Base-by-base conservation (phyloP, 2,113 vertebrate genomes). In the Phoxinus phoxinus region DNA sequence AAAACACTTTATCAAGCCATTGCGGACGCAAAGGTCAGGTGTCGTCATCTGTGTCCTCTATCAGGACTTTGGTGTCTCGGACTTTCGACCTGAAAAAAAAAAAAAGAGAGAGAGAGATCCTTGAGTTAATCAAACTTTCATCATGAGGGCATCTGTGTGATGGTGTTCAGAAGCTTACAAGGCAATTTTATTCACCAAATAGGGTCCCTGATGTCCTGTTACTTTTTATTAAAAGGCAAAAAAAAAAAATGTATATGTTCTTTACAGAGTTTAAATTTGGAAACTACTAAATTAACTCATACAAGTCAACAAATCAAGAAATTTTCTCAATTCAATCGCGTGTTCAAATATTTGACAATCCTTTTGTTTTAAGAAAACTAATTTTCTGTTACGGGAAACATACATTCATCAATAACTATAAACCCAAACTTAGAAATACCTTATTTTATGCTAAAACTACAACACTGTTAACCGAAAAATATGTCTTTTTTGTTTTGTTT, bases 11-110 rank as follows among this genome's bases (percentile, higher is more conserved):
- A 88, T 92, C 91, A 59, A 94, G 75, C 93, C 93, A 93, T 92
- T 85, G 89, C 89, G 88, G 93, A 89, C 89, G 92, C 91, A 83
- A 89, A 92, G 92, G 96, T 99, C 97, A 99, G 96, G 97, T 97
- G 95, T 99, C 98, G 6, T 97, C 97, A 0, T 98, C 97, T 0
- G 97, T 99, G 95, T 99, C 97, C 91, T 99, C 98, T 88, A 99
- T 99, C 92, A 99, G 92, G 80, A 99, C 96, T 89, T 98, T 99
- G 88, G 96, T 98, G 95, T 99, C 98, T 85, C 94, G 96, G 87
- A 95, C 94, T 94, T 97, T 99, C 86, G 96, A 98, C 91, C 98
- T 99, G 11, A 30, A 23, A 63, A 51, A 10, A 83, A 21, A 69
- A 46, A 46, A 77, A 13, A 23, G n/a, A 32, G 32, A 25, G 11